A percentile compares a stretch with the other conserved stretches of the same genome.
Conservation (phyloP, 2,797 vertebrate genomes). For the Enteromius unitaeniatus region DNA sequence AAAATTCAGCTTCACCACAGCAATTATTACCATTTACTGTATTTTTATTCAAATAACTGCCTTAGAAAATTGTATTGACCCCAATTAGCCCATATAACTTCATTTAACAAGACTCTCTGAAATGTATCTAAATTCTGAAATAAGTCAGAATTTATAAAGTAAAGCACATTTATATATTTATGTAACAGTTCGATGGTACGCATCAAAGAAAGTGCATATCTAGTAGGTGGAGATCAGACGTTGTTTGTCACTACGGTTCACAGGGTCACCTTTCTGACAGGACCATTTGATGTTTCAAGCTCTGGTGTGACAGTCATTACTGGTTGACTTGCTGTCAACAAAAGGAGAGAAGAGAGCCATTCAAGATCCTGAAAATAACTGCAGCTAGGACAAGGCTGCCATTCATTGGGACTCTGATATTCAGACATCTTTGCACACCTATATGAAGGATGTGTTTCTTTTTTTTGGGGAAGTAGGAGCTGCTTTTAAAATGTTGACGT, state of each 20-base stretch:
- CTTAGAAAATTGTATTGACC: background rate
- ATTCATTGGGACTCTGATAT: slow-evolving; percentile 81
- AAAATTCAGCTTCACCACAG: background rate
- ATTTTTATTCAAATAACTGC: background rate
- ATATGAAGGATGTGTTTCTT: slow-evolving; percentile 74
- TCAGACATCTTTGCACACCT: slow-evolving; percentile 78
- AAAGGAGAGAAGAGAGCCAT: slow-evolving; percentile 83
- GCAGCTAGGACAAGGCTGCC: slow-evolving; percentile 75
- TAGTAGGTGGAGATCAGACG: slow-evolving; percentile 81
- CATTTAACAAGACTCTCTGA: too few relatives aligned
- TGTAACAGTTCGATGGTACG: background rate
- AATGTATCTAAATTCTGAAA: background rate
- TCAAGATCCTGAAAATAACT: slow-evolving; percentile 81
- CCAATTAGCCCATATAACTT: background rate
- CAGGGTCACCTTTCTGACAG: slow-evolving; percentile 75
- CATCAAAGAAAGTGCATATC: slow-evolving; percentile 44
- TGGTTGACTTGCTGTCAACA: slow-evolving; percentile 85
- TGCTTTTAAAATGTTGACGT: slow-evolving; percentile 70
- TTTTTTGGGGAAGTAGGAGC: slow-evolving; percentile 75
- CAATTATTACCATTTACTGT: background rate
- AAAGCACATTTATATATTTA: background rate
- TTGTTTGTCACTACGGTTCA: slow-evolving; percentile 83
- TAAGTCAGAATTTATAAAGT: too few relatives aligned
- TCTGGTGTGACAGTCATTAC: slow-evolving; percentile 85
- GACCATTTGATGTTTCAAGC: slow-evolving; percentile 81